phyloP scores from a whole-genome alignment of 2,888 invertebrate species.

The Dexiosoma caninum region DNA sequence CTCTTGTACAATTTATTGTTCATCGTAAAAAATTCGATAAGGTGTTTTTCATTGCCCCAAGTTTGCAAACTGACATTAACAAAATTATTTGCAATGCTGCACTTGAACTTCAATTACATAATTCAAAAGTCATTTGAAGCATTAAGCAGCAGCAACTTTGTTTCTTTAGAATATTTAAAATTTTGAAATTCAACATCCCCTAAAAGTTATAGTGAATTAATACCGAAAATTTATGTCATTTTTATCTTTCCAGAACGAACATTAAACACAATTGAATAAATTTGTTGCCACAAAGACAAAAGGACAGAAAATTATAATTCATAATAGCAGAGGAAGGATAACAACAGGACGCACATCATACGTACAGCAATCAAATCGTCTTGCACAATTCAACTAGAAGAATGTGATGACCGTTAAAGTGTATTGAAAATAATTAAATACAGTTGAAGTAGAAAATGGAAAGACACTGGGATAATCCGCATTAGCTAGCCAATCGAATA shows the following conservation, averaged over 20 bases:
- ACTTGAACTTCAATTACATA: no score
- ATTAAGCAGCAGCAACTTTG: no score
- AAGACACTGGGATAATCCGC: neutral
- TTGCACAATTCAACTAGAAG: neutral
- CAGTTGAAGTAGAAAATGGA: neutral
- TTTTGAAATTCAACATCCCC: neutral
- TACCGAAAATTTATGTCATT: constrained; percentile 14
- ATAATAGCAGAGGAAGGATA: neutral
- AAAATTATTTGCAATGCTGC: no score
- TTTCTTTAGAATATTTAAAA: no score
- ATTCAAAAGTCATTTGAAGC: neutral
- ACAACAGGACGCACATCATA: constrained; percentile 8
- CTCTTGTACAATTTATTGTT: no score
- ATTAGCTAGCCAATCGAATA: neutral
- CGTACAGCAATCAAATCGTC: neutral
- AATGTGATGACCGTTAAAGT: neutral
- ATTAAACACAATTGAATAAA: constrained; percentile 44
- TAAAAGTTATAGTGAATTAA: neutral
- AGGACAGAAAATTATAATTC: neutral
- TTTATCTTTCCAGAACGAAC: constrained; percentile 22
- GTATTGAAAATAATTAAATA: constrained; percentile 3
- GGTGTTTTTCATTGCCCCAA: no score
- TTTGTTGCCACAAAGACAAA: constrained; percentile 2
- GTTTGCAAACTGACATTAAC: no score
- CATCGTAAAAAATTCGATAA: no score